Base-by-base conservation (phyloP, 2,113 vertebrate genomes). In the Micromys minutus region DNA sequence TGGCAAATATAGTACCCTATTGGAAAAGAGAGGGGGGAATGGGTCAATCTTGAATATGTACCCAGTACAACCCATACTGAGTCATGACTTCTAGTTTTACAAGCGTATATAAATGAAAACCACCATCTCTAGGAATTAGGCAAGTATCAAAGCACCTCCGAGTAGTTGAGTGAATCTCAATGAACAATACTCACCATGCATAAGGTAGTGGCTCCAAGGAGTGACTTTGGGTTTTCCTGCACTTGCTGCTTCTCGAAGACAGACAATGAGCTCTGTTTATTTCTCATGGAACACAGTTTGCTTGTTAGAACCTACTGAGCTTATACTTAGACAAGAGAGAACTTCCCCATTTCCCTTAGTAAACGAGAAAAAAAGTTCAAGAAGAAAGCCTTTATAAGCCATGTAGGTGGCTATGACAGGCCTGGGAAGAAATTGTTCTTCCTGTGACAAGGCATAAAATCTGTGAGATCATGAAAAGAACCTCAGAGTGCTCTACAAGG, bases 391-490 rank as follows among this genome's bases (percentile, higher is more conserved):
- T 7, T 6, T 79, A 80, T 76, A 90, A 74, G n/a, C n/a, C 72
- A 86, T 3, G 13, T 81, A 50, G 59, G 76, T 1, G 47, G 5
- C 69, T 90, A 59, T 85, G 24, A 90, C 17, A 85, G 75, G 34
- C 55, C 83, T 0, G 0, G 31, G 61, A 72, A 77, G 42, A 0
- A 80, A 7, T n/a, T 9, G 42, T 50, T 89, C 61, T 72, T 47
- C 29, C 13, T 1, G 9, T 88, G 90, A 81, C 45, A 89, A 94
- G 72, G 19, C 34, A 61, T 1, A 21, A 21, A 91, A 93, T 34
- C 34, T 89, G 1, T 42, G 69, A 88, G 93, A 96, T 57, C 42
- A 91, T 17, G 65, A 91, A 79, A 87, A 26, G 7, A 90, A 91
- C 9, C 22, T n/a, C 7, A 61, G 96, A 90, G 19, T 77, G 21